Evolutionary conservation across 2,113 vertebrate genomes (phyloP).

Genomic region (Alces alces): DNA sequence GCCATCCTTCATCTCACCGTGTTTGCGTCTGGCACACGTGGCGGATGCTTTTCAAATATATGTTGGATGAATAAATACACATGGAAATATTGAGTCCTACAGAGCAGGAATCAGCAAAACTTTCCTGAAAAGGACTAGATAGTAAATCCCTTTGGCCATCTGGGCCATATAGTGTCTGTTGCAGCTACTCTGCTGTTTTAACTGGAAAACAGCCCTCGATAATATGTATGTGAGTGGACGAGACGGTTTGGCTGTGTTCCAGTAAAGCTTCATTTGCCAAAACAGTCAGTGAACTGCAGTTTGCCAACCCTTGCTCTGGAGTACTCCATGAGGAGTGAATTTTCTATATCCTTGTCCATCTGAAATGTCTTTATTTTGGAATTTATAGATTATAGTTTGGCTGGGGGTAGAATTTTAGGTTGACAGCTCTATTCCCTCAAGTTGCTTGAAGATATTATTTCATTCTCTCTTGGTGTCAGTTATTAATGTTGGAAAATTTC

Average conservation of each 20-base stretch:
- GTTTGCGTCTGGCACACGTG: background rate
- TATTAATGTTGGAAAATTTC: background rate
- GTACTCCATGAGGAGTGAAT: too few relatives aligned
- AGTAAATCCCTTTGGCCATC: too few relatives aligned
- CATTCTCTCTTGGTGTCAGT: background rate
- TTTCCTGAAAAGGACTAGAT: background rate
- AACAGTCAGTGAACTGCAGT: too few relatives aligned
- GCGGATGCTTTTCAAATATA: background rate
- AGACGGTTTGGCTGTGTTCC: rapidly evolving
- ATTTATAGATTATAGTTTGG: background rate
- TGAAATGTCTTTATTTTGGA: background rate
- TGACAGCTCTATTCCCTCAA: background rate
- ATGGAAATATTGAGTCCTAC: rapidly evolving
- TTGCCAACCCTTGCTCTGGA: background rate
- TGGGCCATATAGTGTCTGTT: background rate
- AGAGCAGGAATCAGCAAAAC: background rate
- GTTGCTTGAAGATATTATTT: background rate
- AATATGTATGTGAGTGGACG: rapidly evolving
- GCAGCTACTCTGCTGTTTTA: rapidly evolving
- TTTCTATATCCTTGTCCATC: background rate
- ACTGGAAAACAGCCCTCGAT: background rate
- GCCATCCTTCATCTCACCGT: rapidly evolving
- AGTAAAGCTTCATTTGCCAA: background rate
- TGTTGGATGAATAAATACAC: background rate
- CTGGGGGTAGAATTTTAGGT: background rate